A percentile compares a stretch with the other conserved stretches of the same genome.
These are phyloP conservation scores for Drosophila lutescens DNA, from an alignment of 2,888 invertebrate genomes.

Conservation along the genomic window DNA sequence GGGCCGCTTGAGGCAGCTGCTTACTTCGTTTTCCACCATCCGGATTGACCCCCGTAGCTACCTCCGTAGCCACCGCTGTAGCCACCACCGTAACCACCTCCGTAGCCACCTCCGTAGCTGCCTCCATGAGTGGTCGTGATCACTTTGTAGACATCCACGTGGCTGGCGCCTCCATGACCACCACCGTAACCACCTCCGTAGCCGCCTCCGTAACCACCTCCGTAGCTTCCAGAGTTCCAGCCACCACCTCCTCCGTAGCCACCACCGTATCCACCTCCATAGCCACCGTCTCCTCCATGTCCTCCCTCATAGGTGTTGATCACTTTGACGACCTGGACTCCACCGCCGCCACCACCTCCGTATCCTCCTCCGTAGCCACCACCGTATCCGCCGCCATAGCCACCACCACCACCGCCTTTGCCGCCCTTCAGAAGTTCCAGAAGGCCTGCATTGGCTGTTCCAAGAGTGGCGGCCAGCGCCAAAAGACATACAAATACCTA, in stretches of 20 bases:
- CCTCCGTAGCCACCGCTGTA: slow-evolving; percentile 42
- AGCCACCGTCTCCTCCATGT: slow-evolving; percentile 23
- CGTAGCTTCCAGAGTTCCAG: slow-evolving; percentile 9
- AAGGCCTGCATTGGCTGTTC: slow-evolving; percentile 66
- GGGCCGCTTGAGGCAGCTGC: slow-evolving; percentile 6
- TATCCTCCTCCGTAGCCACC: slow-evolving; percentile 43
- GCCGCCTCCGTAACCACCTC: slow-evolving; percentile 23
- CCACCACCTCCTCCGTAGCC: slow-evolving; percentile 24
- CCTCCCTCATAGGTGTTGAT: slow-evolving; percentile 35
- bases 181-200: slow-evolving; percentile 23
- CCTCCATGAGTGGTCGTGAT: slow-evolving; percentile 39
- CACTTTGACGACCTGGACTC: slow-evolving; percentile 28
- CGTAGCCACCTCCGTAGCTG: slow-evolving; percentile 15
- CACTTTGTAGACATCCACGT: slow-evolving; percentile 53
- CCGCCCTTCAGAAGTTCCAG: slow-evolving; percentile 63
- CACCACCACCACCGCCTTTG: slow-evolving; percentile 43
- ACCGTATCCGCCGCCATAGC: slow-evolving; percentile 29
- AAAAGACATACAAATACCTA: slow-evolving; percentile 69
- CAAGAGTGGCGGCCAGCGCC: slow-evolving; percentile 60
- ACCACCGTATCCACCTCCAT: slow-evolving; percentile 38
- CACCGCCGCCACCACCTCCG: slow-evolving; percentile 28
- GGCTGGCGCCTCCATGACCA: slow-evolving; percentile 41
- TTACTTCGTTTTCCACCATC: slow-evolving; percentile 71
- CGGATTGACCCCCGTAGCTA: slow-evolving; percentile 55
- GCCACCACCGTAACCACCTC: slow-evolving; percentile 36